phyloP scores from a whole-genome alignment of 2,113 vertebrate genomes.

The Prionailurus bengalensis region DNA sequence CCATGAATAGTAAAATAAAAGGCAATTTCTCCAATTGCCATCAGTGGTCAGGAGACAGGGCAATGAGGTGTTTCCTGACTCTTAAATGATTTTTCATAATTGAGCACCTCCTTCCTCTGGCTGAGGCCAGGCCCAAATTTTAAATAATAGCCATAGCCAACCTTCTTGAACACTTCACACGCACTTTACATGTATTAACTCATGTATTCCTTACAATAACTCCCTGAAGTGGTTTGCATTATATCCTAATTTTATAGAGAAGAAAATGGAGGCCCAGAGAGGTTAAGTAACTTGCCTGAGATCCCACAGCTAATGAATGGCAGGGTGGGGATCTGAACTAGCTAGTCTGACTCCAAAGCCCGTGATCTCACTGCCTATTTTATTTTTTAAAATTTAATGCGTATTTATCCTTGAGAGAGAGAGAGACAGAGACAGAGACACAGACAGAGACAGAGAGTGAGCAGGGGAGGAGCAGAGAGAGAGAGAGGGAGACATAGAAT shows the following conservation, averaged over 20 bases:
- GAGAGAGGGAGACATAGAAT: no score
- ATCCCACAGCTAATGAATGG: background rate
- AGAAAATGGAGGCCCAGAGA: slow-evolving; percentile 25
- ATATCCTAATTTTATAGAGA: background rate
- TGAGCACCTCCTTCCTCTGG: background rate
- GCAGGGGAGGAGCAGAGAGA: no score
- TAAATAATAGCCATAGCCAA: background rate
- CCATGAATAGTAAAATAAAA: background rate
- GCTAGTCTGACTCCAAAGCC: background rate
- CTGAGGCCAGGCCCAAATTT: background rate
- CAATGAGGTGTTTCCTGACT: background rate
- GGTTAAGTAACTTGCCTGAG: background rate
- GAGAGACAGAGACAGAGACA: no score
- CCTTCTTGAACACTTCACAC: background rate
- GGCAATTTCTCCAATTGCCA: background rate
- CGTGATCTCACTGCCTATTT: background rate
- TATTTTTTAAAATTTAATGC: no score
- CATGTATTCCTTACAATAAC: background rate
- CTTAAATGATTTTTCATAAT: background rate
- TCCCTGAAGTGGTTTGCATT: background rate
- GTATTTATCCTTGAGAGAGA: no score
- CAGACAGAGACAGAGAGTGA: no score
- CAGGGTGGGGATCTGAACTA: background rate
- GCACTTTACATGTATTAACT: background rate
- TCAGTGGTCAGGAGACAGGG: background rate